Evolutionary conservation across 2,888 invertebrate genomes (phyloP).

Genomic region (Patella depressa): DNA sequence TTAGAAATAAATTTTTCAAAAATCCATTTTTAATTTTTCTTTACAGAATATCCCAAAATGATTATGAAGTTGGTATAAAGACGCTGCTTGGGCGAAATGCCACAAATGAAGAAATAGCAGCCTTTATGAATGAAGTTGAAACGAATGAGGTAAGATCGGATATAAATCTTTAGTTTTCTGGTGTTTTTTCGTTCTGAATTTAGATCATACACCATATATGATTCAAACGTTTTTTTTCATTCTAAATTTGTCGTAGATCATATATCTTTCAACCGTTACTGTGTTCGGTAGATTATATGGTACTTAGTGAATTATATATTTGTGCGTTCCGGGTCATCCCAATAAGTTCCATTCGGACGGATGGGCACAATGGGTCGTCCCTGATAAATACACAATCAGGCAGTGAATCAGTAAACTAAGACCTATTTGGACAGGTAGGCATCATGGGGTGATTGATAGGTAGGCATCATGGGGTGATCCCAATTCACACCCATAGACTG

Average conservation of each 20-base stretch:
- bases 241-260: neutral
- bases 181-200: neutral
- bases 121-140: conserved; percentile 28
- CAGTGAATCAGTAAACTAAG: too few species aligned
- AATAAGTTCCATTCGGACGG: too few species aligned
- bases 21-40: neutral
- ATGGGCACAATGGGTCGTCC: too few species aligned
- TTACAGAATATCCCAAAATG: conserved; percentile 16
- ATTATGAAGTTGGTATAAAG: conserved; percentile 29
- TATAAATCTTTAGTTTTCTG: neutral
- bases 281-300: neutral
- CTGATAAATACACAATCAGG: too few species aligned
- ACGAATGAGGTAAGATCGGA: conserved; percentile 27
- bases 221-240: too few species aligned
- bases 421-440: too few species aligned
- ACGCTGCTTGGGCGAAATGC: conserved; percentile 30
- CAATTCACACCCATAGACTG: too few species aligned
- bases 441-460: too few species aligned
- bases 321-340: too few species aligned
- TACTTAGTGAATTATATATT: too few species aligned
- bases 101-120: conserved; percentile 33
- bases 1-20: too few species aligned
- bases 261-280: neutral
- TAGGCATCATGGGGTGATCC: too few species aligned
- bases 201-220: neutral